A percentile compares a stretch with the other conserved stretches of the same genome.
These are phyloP conservation scores for Nymphalis polychloros DNA, from an alignment of 2,888 invertebrate genomes.

Conservation along the genomic window DNA sequence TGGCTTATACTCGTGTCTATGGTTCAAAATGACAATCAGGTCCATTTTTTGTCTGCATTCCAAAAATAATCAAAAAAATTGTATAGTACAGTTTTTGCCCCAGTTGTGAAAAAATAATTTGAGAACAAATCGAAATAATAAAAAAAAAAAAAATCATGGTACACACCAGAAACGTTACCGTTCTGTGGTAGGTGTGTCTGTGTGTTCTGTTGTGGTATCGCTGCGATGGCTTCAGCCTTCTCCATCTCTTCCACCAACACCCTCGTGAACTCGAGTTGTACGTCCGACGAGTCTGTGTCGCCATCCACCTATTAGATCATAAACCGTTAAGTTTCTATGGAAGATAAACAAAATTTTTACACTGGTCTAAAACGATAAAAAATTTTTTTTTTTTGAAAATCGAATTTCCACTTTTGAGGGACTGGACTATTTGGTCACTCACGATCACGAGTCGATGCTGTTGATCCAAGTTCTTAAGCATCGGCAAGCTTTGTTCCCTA, in stretches of 20 bases:
- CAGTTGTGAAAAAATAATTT: too few relatives aligned
- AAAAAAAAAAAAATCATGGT: background rate
- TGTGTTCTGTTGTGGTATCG: conserved; percentile 53
- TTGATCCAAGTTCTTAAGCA: conserved; percentile 92
- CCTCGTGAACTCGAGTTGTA: conserved; percentile 88
- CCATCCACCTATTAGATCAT: conserved; percentile 86
- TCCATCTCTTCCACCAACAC: conserved; percentile 86
- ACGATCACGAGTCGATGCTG: conserved; percentile 92
- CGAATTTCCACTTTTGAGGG: too few relatives aligned
- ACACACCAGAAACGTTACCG: conserved; percentile 34
- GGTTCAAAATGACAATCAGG: too few relatives aligned
- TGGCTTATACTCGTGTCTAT: too few relatives aligned
- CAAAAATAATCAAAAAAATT: too few relatives aligned
- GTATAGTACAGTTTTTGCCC: too few relatives aligned
- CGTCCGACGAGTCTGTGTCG: conserved; percentile 89
- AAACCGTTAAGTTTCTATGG: too few relatives aligned
- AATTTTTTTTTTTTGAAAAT: too few relatives aligned
- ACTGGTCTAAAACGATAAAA: too few relatives aligned
- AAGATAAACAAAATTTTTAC: too few relatives aligned
- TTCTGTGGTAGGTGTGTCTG: conserved; percentile 19
- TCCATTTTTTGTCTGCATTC: too few relatives aligned
- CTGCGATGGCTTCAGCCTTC: conserved; percentile 73
- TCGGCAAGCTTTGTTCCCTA: conserved; percentile 92
- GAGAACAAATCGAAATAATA: background rate
- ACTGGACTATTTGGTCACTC: conserved; percentile 56